Evolutionary conservation across 2,888 invertebrate genomes (phyloP).

Genomic region (Macrophya alboannulata): DNA sequence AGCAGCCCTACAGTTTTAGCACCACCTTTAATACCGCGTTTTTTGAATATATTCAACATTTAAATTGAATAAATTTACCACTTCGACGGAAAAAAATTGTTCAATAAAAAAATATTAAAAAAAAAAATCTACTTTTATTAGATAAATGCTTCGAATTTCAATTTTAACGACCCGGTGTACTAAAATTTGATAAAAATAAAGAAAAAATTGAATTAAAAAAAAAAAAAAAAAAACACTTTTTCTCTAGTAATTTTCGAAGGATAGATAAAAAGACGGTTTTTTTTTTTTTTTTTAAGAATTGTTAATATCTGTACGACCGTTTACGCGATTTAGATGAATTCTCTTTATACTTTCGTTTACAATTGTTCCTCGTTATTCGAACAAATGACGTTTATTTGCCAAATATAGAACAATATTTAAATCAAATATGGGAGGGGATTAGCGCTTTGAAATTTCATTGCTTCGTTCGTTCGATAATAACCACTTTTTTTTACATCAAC

Average conservation of each 20-base stretch:
- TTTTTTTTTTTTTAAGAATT: neutral
- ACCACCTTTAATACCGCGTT: conserved; percentile 66
- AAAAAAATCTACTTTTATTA: no score
- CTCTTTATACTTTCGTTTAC: no score
- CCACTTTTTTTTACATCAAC: neutral
- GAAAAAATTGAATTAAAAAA: neutral
- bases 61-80: neutral
- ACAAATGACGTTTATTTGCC: neutral
- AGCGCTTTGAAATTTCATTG: conserved; percentile 5
- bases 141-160: neutral
- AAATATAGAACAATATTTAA: neutral
- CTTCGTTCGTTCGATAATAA: neutral
- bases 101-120: neutral
- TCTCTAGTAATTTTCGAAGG: no score
- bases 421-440: neutral
- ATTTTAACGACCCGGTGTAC: neutral
- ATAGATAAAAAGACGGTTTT: neutral
- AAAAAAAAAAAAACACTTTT: neutral
- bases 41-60: neutral
- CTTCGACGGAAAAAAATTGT: neutral
- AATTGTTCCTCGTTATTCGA: neutral
- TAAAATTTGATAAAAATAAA: neutral
- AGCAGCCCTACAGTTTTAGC: conserved; percentile 75
- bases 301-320: conserved; percentile 11
- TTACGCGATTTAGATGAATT: neutral